Conservation (phyloP, 2,797 vertebrate genomes). For the Danionella dracula region DNA sequence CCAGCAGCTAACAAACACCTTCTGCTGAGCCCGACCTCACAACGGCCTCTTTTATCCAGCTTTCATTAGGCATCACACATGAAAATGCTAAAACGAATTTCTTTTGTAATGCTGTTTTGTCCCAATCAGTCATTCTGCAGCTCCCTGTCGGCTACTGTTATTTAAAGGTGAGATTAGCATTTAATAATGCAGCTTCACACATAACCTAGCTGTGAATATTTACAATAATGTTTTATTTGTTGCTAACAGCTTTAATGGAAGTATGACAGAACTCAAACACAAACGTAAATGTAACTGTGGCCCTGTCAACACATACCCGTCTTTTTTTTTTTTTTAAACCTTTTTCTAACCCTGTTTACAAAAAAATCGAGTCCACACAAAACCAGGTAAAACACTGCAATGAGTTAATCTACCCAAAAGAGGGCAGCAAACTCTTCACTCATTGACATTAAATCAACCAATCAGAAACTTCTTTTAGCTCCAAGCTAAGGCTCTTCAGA, state of each 20-base stretch:
- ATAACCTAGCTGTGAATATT: constrained; percentile 1
- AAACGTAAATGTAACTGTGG: too few species aligned
- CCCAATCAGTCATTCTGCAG: not conserved
- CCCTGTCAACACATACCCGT: too few species aligned
- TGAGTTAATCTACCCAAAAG: too few species aligned
- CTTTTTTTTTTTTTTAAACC: too few species aligned
- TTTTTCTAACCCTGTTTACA: too few species aligned
- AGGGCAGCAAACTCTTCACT: too few species aligned
- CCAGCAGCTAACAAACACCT: constrained; percentile 22
- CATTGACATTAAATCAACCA: too few species aligned
- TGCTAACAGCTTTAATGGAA: not conserved
- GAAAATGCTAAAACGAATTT: constrained; percentile 21
- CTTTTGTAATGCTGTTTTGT: constrained; percentile 30
- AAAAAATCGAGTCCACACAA: too few species aligned
- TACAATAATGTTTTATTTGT: not conserved
- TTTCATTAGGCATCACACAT: constrained; percentile 33
- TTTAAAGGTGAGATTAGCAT: constrained; percentile 9
- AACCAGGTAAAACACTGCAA: too few species aligned
- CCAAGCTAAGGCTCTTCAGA: too few species aligned
- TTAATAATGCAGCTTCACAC: not conserved
- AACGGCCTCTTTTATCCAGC: constrained; percentile 33
- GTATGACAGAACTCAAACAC: not conserved
- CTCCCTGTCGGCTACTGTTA: not conserved
- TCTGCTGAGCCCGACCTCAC: not conserved
- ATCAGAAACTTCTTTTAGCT: too few species aligned